Percentiles rank a stretch among this genome's conserved stretches.
Conservation (phyloP, 2,797 vertebrate species). For the Florisuga fusca region DNA sequence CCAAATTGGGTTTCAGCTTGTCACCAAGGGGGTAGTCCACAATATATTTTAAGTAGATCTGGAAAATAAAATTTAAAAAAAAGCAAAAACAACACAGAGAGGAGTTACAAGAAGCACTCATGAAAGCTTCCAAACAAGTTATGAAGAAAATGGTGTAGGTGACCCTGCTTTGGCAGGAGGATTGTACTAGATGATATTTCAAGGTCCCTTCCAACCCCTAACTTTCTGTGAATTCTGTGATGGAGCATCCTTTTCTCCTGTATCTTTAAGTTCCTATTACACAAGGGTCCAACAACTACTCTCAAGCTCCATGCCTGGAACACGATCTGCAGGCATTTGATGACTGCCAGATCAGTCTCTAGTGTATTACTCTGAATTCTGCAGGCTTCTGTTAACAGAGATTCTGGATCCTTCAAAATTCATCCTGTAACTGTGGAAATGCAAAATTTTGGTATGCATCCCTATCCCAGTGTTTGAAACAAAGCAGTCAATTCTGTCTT, state of each 20-base stretch:
- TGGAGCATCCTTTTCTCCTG: background rate
- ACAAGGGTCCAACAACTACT: background rate
- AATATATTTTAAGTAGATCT: conserved; percentile 97
- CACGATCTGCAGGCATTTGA: background rate
- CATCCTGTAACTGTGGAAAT: background rate
- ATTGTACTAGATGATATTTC: too few relatives aligned
- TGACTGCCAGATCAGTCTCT: background rate
- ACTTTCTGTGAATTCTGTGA: background rate
- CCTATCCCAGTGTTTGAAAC: background rate
- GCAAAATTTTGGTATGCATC: background rate
- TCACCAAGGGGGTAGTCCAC: conserved; percentile 95
- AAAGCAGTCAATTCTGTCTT: background rate
- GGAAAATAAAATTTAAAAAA: background rate
- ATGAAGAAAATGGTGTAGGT: background rate
- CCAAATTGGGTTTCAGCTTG: conserved; percentile 87
- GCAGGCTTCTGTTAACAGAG: background rate
- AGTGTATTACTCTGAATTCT: background rate
- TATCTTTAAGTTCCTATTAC: background rate
- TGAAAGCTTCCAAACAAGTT: background rate
- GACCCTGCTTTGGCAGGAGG: too few relatives aligned
- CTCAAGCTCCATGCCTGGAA: background rate
- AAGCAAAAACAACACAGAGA: background rate
- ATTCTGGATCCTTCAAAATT: background rate
- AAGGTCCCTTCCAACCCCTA: too few relatives aligned
- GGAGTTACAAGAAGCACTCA: background rate